A percentile compares a stretch with the other conserved stretches of the same genome.
Conservation (phyloP, 2,113 vertebrate species). For the Pollimyrus isidori region DNA sequence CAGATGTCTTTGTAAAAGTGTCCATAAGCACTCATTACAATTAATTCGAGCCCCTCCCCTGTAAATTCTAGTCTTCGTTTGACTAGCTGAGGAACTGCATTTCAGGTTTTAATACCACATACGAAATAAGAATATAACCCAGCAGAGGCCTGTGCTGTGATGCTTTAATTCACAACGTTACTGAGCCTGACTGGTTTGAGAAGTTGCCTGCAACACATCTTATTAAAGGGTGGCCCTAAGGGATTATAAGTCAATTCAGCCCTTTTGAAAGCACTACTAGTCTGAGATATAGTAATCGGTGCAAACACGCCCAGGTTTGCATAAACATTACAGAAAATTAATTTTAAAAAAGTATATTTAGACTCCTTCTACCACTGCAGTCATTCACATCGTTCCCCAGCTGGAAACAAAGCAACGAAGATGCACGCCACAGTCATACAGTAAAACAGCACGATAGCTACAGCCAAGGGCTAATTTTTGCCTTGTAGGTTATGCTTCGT, state of each 20-base stretch:
- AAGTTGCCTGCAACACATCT: neutral
- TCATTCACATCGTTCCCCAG: neutral
- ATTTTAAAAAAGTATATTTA: neutral
- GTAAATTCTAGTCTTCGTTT: neutral
- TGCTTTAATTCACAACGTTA: neutral
- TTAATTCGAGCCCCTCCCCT: neutral
- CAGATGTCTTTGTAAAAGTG: neutral
- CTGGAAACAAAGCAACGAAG: neutral
- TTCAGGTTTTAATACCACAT: neutral
- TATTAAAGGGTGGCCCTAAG: neutral
- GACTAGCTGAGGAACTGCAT: neutral
- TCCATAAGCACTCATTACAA: neutral
- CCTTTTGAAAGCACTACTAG: neutral
- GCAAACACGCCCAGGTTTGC: neutral
- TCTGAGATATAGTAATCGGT: neutral
- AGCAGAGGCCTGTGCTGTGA: neutral
- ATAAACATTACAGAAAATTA: neutral
- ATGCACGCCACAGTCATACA: neutral
- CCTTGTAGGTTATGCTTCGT: neutral
- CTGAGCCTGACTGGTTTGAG: neutral
- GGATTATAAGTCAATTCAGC: neutral
- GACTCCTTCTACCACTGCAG: neutral
- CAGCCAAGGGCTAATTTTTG: neutral
- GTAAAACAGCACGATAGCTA: neutral
- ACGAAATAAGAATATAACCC: neutral